These are phyloP conservation scores for Pantherophis alleghaniensis DNA, from an alignment of 2,797 vertebrate genomes.

Conservation along the genomic window DNA sequence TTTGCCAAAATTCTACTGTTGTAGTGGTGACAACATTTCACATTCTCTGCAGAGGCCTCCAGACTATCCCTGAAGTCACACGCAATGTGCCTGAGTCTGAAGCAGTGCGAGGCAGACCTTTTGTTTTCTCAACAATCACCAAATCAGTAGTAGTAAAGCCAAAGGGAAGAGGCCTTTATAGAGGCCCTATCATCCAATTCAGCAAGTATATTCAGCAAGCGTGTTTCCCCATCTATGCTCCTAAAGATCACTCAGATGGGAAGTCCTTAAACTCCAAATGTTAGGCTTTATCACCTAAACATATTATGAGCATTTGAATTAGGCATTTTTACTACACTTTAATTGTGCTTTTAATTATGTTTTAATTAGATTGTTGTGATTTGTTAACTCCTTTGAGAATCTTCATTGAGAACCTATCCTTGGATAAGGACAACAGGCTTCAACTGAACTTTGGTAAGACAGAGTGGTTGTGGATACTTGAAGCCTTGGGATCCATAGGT, in stretches of 20 bases:
- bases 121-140: not conserved
- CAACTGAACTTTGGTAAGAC: not conserved
- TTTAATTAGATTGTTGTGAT: not conserved
- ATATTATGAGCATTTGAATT: not conserved
- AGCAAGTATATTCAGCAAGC: not conserved
- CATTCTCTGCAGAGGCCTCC: not conserved
- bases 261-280: not conserved
- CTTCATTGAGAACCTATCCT: not conserved
- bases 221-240: not conserved
- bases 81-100: not conserved
- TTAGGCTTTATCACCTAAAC: not conserved
- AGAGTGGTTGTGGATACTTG: not conserved
- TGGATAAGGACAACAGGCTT: not conserved
- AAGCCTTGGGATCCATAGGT: not conserved
- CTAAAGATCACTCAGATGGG: not conserved
- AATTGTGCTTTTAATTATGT: not conserved
- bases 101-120: not conserved
- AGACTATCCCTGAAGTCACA: not conserved
- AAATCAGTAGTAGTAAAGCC: not conserved
- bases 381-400: not conserved
- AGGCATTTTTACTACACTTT: not conserved
- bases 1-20: not conserved
- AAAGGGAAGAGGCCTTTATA: not conserved
- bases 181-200: not conserved
- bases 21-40: not conserved